Base-by-base conservation (phyloP, 2,888 invertebrate genomes). In the Tortrix viridana region DNA sequence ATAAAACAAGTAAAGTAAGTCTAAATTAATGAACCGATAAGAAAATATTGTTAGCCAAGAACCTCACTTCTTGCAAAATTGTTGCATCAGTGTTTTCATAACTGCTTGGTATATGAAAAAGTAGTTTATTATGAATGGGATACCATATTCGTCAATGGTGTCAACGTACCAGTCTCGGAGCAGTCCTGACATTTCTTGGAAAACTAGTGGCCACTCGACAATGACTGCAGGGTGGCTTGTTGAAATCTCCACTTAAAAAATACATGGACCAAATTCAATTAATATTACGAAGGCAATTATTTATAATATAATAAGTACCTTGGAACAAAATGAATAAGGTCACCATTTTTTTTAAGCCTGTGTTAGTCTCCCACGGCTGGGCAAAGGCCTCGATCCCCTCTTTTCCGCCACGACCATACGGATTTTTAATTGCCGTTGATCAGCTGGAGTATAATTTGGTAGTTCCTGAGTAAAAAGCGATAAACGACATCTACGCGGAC, bases 81-180 rank as follows among this genome's bases (percentile, higher is more conserved):
- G n/a, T 19, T 37, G 37, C 44, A 48, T 55, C 44, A 56, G 43
- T 55, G 54, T 56, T 52, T 47, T 63, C 52, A 53, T 58, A 63
- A 52, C 57, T 44, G 46, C 32, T 22, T 32, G 53, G 32, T 38
- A 41, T 48, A 57, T 63, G 53, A 58, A 58, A 50, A 58, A 63
- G 58, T 63, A 48, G 58, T 47, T 53, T 47, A 41, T 50, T 52
- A 58, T 58, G 48, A 63, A 63, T 63, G 56, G 23, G 18, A 48
- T 38, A 46, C 58, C 62, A 57, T 63, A 63, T 57, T 57, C 18
- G 58, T 47, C 47, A 58, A 63, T 32, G 47, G 48, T 53, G 47
- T 53, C 63, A 63, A 58, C 26, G 52, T 23, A 52, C 57, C 50
- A 52, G 57, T 57, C 37, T 18, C 12, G 14, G 18, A 55, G 47